Evolutionary conservation across 2,113 vertebrate species (phyloP).

Genomic region (Corythoichthys intestinalis): DNA sequence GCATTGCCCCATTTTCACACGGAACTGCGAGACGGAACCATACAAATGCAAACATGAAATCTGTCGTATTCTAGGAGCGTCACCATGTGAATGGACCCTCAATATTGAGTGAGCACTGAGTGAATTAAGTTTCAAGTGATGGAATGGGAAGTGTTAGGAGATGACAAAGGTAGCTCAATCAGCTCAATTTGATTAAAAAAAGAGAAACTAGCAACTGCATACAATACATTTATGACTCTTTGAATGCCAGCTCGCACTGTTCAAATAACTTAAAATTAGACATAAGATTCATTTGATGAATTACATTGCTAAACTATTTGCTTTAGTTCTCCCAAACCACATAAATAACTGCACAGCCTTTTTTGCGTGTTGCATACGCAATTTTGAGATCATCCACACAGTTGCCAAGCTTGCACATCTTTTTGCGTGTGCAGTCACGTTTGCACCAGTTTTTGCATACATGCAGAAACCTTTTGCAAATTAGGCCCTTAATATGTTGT

Average conservation of each 20-base stretch:
- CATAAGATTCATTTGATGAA: not conserved
- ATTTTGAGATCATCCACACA: not conserved
- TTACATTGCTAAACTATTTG: not conserved
- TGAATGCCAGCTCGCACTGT: no score
- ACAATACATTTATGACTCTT: no score
- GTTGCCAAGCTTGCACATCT: not conserved
- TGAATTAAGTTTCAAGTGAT: no score
- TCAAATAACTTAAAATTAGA: not conserved
- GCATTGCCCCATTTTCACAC: no score
- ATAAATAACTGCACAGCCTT: not conserved
- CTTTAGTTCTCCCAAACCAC: not conserved
- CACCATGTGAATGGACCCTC: no score
- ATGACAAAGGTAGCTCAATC: not conserved
- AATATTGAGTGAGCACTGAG: no score
- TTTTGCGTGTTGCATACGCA: not conserved
- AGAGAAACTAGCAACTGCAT: no score
- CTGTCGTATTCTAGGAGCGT: no score
- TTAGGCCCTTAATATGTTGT: constrained; percentile 33
- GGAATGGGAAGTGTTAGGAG: no score
- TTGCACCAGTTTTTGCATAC: not conserved
- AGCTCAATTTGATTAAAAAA: not conserved
- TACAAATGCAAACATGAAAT: no score
- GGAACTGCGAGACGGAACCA: no score
- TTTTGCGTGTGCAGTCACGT: not conserved
- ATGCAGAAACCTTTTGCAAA: not conserved